Base-by-base conservation (phyloP, 2,888 invertebrate genomes). In the Aelia acuminata region DNA sequence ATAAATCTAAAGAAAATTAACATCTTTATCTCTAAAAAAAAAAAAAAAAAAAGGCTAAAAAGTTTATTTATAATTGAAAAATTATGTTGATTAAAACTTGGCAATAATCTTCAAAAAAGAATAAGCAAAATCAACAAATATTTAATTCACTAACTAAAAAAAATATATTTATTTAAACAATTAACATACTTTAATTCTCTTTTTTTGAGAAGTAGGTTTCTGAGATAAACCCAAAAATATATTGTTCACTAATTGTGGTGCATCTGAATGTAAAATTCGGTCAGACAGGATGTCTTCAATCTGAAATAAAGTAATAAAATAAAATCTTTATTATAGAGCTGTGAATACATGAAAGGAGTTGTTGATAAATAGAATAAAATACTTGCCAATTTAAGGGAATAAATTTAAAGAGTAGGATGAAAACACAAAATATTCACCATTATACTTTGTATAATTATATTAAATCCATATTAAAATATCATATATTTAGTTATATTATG, bases 141-240 rank as follows among this genome's bases (percentile, higher is more conserved):
- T 4, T 31, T 35, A 18, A 49, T 13, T 15, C 3, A 49, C 15
- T 4, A 49, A 49, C 49, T 18, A n/a, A 22, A 4, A n/a, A 53
- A n/a, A 53, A 53, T n/a, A 53, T n/a, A 0, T 53, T 22, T 22
- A 5, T 10, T 13, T 50, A 20, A 20, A 0, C 5, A 53, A 57
- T 3, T 84, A 31, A 35, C 87, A 90, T 31, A 93, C 89, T 90
- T 92, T 92, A 8, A 91, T 90, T 88, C 92, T 91, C 70, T 92
- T 92, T 13, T 91, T 90, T 50, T 92, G 91, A 13, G 90, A 90
- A 10, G 88, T 87, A 84, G 92, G 91, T 5, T 91, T 90, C 10
- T 91, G 90, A 4, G 91, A 90, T 35, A 92, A 91, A 22, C 91
- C 91, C 84, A 91, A 90, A 5, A 93, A 91, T 26, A 92, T 89